Evolutionary conservation across 2,888 invertebrate species (phyloP), one percentile per base, ranked within the genome.

Genomic region (Latrodectus elegans): DNA sequence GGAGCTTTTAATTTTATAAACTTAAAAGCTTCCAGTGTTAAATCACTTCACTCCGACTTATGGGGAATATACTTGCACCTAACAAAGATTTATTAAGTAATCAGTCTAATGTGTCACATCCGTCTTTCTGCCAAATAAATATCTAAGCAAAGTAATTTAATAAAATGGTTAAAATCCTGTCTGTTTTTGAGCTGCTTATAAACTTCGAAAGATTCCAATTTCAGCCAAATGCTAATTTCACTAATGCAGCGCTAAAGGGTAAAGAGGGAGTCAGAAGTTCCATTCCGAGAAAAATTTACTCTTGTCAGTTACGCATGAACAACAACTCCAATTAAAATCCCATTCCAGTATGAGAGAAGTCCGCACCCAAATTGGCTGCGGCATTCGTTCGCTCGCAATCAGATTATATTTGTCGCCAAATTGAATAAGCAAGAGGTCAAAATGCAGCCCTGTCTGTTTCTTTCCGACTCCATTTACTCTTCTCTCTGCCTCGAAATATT

Each of bases 381-480:
- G 82, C 82, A 82, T 73, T 52, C 68, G 82, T 75, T 82, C 74
- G 82, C 53, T 51, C 60, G 38, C 68, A 82, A 82, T 82, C 75
- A 75, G 75, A 82, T 82, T 82, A 82, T 49, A 74, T 74, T 74
- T 75, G 75, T 82, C 82, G 75, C 75, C 60, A 75, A 75, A 82
- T 82, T 82, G 67, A 82, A 82, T 82, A 75, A 82, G 74, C 67
- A 68, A 55, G 81, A 81, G 74, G 75, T 82, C 67, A 81, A 73
- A 81, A 53, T 51, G 67, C 67, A 52, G 55, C 55, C 60, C 38
- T 60, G 71, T 71, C 71, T 80, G 38, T 80, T 55, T 10, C n/a
- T 11, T 49, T 14, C 15, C 78, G 17, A 60, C 72, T n/a, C 60
- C 64, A 64, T 55, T n/a, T 53, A 71, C 70, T 74, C 60, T 60